Evolutionary conservation across 2,113 vertebrate genomes (phyloP), one percentile per base, ranked within the genome.

Genomic region (Sinosuthora webbiana): DNA sequence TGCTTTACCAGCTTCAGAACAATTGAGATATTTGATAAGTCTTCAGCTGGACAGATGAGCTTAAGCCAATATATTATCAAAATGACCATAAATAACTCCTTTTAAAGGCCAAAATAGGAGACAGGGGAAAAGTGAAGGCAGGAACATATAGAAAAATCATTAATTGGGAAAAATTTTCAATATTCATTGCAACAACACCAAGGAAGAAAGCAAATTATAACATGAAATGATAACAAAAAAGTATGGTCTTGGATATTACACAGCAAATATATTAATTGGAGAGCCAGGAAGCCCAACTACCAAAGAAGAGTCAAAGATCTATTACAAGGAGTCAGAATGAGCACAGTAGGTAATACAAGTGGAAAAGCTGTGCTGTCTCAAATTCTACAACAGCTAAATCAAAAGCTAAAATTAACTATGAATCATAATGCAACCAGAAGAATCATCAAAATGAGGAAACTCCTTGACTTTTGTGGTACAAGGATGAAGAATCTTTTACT

Each of bases 51-150:
- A 68, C 70, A 60, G 28, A 44, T 60, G 24, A 50, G 20, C 27
- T 89, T 87, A 75, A 87, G 57, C 53, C 80, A 93, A 9, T 21
- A 44, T 42, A 19, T 81, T 91, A 69, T 53, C 77, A 78, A 91
- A 91, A n/a, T 3, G 6, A 75, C 15, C 11, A 56, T 23, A 64
- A 94, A 9, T 78, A 87, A 41, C 30, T 78, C 28, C 2, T 68
- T 80, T 74, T 33, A 77, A 86, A 90, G 45, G 33, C 11, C 39
- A 44, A 24, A 68, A 30, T 33, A 42, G 79, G 13, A 16, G 15
- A 7, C 0, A 0, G 5, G 4, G 16, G 5, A 0, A 18, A 44
- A 37, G 35, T 4, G 2, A 92, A 75, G 8, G 15, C 25, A 78
- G 53, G 16, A 45, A 37, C 15, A 37, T 10, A 64, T 0, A 68